Evolutionary conservation across 2,888 invertebrate species (phyloP).

Genomic region (Thumatha senex): DNA sequence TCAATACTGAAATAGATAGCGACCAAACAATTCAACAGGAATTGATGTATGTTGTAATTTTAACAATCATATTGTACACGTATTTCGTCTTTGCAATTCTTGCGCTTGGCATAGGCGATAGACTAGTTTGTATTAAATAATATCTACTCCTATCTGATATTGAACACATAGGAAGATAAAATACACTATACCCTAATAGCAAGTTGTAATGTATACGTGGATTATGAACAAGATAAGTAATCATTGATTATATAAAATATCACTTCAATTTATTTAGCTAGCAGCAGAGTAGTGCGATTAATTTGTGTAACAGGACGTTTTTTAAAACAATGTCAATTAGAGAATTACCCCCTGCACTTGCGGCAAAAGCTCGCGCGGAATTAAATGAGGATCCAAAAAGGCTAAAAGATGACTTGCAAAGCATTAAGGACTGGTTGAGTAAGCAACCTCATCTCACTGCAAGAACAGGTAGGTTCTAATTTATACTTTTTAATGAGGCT

Average conservation of each 20-base stretch:
- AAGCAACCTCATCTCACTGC: constrained; percentile 81
- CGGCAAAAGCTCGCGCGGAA: constrained; percentile 73
- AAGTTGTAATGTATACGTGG: constrained; percentile 20
- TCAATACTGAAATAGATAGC: neutral
- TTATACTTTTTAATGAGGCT: neutral
- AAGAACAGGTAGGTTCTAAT: constrained; percentile 45
- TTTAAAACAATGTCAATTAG: constrained; percentile 51
- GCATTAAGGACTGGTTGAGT: constrained; percentile 82
- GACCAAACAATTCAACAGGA: neutral
- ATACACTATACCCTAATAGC: neutral
- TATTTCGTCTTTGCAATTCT: too few species aligned
- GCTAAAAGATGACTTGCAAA: constrained; percentile 70
- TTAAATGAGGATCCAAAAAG: constrained; percentile 80
- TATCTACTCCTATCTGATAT: neutral
- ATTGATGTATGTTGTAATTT: too few species aligned
- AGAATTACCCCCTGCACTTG: constrained; percentile 51
- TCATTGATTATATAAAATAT: constrained; percentile 32
- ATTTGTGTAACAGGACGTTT: constrained; percentile 16
- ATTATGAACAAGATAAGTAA: constrained; percentile 36
- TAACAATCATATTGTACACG: too few species aligned
- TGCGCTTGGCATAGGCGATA: too few species aligned
- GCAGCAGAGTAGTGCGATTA: neutral
- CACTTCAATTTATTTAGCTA: neutral
- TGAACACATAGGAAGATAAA: neutral
- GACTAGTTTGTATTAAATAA: too few species aligned